These are phyloP conservation scores for Mormyrus iriodes DNA, from an alignment of 2,113 vertebrate species.

Conservation along the genomic window DNA sequence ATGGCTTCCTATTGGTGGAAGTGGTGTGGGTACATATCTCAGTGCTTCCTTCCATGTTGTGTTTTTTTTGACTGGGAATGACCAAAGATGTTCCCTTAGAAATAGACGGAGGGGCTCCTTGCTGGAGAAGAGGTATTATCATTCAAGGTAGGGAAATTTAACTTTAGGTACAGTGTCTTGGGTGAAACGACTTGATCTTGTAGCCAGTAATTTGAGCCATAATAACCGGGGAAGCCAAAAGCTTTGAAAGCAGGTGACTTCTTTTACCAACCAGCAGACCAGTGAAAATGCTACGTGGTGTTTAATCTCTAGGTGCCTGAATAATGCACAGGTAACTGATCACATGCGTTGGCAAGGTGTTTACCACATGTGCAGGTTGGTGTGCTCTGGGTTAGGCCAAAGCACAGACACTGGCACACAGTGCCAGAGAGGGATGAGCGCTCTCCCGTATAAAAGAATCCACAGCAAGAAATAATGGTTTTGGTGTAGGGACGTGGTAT, in stretches of 20 bases:
- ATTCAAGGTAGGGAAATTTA: conserved; percentile 1
- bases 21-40: not conserved
- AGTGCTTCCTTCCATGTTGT: not conserved
- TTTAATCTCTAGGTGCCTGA: not conserved
- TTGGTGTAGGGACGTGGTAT: not conserved
- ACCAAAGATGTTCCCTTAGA: not conserved
- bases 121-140: not conserved
- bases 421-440: not conserved
- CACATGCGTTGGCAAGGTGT: not conserved
- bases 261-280: not conserved
- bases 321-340: not conserved
- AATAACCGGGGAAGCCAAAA: not conserved
- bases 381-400: not conserved
- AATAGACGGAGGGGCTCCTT: not conserved
- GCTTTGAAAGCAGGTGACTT: not conserved
- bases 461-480: not conserved
- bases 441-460: not conserved
- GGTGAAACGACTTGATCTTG: not conserved
- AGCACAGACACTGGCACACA: not conserved
- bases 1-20: conserved; percentile 14
- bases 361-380: not conserved
- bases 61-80: not conserved
- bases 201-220: not conserved
- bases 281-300: not conserved
- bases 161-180: not conserved